Evolutionary conservation across 2,113 vertebrate species (phyloP), one percentile per base, ranked within the genome.

Genomic region (Smithornis capensis): DNA sequence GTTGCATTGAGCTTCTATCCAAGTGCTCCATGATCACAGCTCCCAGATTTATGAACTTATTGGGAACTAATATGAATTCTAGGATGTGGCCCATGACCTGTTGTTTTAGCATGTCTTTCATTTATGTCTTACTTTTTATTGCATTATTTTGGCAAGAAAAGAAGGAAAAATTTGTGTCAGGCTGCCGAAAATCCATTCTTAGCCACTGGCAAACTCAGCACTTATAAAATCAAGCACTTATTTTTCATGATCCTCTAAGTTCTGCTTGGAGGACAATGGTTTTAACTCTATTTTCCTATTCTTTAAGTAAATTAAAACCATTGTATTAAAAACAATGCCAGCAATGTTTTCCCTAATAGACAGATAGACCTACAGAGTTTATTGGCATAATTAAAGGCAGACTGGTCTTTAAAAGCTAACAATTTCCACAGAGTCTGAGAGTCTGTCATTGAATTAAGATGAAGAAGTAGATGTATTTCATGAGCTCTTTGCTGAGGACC

Each of bases 251-350:
- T 80, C 42, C 27, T 94, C 5, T 56, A 90, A 89, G 85, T 60
- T 75, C 44, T 50, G 23, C 42, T 89, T 95, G 86, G 62, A 97
- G 83, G 88, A 92, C 80, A 84, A 60, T 76, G 49, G 53, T 62
- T 96, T 93, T 95, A 94, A 94, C 40, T 90, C 76, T 86, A 28
- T 94, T 96, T 96, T 95, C 90, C 79, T 94, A 88, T 64, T 76
- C 76, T 92, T 93, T 87, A 87, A 90, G 76, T 71, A 93, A 92
- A 96, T 96, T 92, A 65, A 96, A 96, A 96, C 89, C 90, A 92
- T 68, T 78, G 45, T 79, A 86, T 93, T 95, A 93, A 88, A 96
- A 95, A 75, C 90, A 93, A 89, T 89, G 90, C 83, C 92, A 96
- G 45, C 65, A 87, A 93, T 89, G 88, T 89, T 96, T 95, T 96